Percentiles rank a stretch among this genome's conserved stretches.
phyloP scores from a whole-genome alignment of 1,140 invertebrate species.

The Drosophila suzukii region DNA sequence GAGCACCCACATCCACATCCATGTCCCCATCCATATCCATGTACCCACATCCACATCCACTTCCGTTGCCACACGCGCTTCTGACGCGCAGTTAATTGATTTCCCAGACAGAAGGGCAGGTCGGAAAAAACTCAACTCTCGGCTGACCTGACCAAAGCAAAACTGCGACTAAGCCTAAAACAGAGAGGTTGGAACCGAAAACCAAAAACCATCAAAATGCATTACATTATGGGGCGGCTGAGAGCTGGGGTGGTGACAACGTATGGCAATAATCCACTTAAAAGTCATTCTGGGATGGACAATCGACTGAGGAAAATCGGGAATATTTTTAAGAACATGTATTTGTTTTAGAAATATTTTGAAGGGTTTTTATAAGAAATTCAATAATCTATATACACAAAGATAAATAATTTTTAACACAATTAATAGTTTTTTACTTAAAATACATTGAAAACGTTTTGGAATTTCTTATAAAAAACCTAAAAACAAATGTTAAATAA shows the following conservation, averaged over 20 bases:
- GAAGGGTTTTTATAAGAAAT: too few species aligned
- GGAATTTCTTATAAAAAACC: too few species aligned
- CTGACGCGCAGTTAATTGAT: constrained; percentile 76
- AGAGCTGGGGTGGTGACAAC: constrained; percentile 26
- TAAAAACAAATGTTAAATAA: too few species aligned
- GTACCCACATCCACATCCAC: constrained; percentile 22
- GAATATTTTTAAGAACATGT: not conserved
- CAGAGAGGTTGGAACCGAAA: constrained; percentile 24
- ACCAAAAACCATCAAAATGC: constrained; percentile 53
- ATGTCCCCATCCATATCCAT: constrained; percentile 1
- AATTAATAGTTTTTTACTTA: too few species aligned
- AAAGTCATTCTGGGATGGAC: constrained; percentile 44
- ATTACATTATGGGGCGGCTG: constrained; percentile 28
- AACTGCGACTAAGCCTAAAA: constrained; percentile 21
- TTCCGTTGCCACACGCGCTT: constrained; percentile 61
- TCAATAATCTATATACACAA: too few species aligned
- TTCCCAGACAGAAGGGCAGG: constrained; percentile 50
- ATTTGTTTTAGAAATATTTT: too few species aligned
- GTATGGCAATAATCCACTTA: constrained; percentile 71
- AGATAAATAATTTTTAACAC: too few species aligned
- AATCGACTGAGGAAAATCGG: not conserved
- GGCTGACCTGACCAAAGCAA: constrained; percentile 5
- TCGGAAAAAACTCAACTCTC: constrained; percentile 16
- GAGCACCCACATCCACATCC: constrained; percentile 7
- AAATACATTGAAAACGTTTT: too few species aligned